Base-by-base conservation (phyloP, 2,888 invertebrate species). In the Drosophila colorata region DNA sequence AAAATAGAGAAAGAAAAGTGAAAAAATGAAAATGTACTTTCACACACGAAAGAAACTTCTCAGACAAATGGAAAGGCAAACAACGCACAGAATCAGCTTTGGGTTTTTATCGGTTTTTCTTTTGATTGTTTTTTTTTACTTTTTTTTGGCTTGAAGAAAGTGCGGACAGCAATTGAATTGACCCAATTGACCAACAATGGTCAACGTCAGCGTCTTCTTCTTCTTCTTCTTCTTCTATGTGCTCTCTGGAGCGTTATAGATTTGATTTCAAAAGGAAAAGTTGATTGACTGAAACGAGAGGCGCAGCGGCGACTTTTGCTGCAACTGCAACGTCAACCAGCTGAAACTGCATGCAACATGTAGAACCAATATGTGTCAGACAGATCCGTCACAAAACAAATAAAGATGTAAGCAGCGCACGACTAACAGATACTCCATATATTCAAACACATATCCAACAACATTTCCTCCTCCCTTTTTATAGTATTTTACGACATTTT, bases 201-300 rank as follows among this genome's bases (percentile, higher is more conserved):
- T 23, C 69, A 60, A 20, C 43, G 37, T 37, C 48, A 46, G 48
- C 47, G 20, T 43, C 28, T 16, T 37, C 65, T 43, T 18, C 46
- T 28, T 18, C 23, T 35, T 43, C 28, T 16, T 37, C 65, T 43
- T 18, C 46, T 28, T 18, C 23, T 35, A 16, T 38, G 7, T 7
- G 13, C 43, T 44, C 49, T 53, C 38, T 46, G 41, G 9, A 37
- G 47, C 57, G 58, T 65, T 71, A 65, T 66, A 67, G 57, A 80
- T 87, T 82, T 84, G 72, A 63, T 87, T 85, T 74, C 60, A 79
- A 87, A 77, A 87, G 86, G 87, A 83, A 83, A 87, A 87, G 83
- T 87, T 87, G 87, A 83, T 85, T 82, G 83, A 78, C 85, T 85
- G 66, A 68, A 85, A 81, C 67, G 58, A 41, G 28, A 28, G 28